Conservation (phyloP, 2,797 vertebrate genomes). For the Semaprochilodus insignis region DNA sequence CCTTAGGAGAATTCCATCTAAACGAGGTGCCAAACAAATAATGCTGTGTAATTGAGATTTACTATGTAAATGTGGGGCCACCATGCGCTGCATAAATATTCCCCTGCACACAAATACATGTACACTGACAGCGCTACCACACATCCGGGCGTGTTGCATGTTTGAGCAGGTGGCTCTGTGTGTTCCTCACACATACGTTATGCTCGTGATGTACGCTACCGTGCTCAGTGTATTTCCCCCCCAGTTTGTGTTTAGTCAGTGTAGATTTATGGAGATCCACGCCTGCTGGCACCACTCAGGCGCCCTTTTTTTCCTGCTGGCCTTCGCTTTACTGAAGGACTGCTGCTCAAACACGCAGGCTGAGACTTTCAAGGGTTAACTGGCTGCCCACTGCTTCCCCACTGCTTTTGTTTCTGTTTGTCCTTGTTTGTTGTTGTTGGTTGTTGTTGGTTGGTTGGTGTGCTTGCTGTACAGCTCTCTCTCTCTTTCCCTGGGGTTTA, state of each 20-base stretch:
- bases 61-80: conserved; percentile 75
- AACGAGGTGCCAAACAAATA: conserved; percentile 74
- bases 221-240: conserved; percentile 71
- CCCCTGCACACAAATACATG: neutral
- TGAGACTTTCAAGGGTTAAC: conserved; percentile 62
- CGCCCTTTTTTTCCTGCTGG: conserved; percentile 64
- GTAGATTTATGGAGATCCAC: conserved; percentile 76
- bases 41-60: conserved; percentile 80
- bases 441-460: neutral
- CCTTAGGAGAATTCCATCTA: conserved; percentile 70
- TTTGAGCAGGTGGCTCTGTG: conserved; percentile 43
- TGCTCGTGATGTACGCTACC: conserved; percentile 75
- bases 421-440: neutral
- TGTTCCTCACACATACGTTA: conserved; percentile 64
- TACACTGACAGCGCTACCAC: conserved; percentile 21
- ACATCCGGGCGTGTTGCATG: conserved; percentile 64
- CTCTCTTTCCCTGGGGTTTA: neutral
- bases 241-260: conserved; percentile 75
- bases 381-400: conserved; percentile 47
- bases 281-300: conserved; percentile 71
- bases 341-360: neutral
- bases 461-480: neutral
- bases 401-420: conserved; percentile 9
- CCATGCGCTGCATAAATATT: conserved; percentile 70
- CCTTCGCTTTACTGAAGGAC: conserved; percentile 61